A percentile compares a stretch with the other conserved stretches of the same genome.
Evolutionary conservation across 2,797 vertebrate species (phyloP).

Genomic region (Muraenolepis orangiensis): DNA sequence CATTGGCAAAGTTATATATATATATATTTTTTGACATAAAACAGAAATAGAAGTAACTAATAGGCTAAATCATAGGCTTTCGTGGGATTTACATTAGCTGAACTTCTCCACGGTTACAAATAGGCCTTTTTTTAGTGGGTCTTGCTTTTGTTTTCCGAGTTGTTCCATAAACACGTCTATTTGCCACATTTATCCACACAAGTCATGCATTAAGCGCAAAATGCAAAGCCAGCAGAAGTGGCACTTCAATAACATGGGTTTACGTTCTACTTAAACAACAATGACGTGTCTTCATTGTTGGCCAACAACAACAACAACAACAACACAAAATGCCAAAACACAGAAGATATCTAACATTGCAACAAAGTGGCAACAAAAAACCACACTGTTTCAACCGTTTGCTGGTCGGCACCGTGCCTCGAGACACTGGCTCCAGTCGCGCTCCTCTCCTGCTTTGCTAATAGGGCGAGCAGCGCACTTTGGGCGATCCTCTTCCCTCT

Average conservation of each 20-base stretch:
- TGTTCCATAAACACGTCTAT: slow-evolving; percentile 8
- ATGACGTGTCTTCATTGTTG: neutral
- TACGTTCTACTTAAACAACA: no score
- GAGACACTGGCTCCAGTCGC: slow-evolving; percentile 11
- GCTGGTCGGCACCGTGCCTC: neutral
- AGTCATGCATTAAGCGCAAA: slow-evolving; percentile 27
- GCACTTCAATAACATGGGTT: neutral
- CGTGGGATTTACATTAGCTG: neutral
- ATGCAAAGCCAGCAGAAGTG: slow-evolving; percentile 13
- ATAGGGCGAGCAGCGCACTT: neutral
- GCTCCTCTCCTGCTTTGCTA: slow-evolving; percentile 31
- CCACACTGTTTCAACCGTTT: neutral
- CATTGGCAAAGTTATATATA: neutral
- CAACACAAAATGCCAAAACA: neutral
- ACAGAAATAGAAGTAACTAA: neutral
- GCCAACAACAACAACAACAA: no score
- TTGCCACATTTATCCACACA: slow-evolving; percentile 14
- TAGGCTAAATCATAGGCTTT: neutral
- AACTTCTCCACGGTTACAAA: neutral
- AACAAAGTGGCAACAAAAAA: neutral
- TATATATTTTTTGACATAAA: no score
- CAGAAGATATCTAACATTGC: neutral
- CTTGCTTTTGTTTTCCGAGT: neutral
- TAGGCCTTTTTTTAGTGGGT: neutral
- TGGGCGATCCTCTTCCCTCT: slow-evolving; percentile 25